These are phyloP conservation scores for Grapholita molesta DNA, from an alignment of 1,140 invertebrate genomes.

Conservation along the genomic window DNA sequence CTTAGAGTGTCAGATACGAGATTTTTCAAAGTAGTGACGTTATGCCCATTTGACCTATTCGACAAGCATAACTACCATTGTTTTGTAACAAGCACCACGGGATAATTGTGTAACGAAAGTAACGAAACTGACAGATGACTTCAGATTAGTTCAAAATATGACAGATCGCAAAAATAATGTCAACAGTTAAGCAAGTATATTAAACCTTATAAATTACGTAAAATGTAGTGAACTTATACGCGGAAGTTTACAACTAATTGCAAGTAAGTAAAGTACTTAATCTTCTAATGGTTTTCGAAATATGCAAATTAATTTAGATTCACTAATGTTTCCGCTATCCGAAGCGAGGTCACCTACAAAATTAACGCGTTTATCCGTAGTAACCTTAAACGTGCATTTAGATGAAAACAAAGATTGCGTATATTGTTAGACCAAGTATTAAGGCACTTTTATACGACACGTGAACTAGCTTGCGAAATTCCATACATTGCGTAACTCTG, in stretches of 20 bases:
- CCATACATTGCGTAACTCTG: too few species aligned
- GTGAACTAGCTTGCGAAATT: too few species aligned
- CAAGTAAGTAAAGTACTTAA: not conserved
- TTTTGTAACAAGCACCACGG: not conserved
- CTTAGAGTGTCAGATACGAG: too few species aligned
- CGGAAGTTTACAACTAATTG: not conserved
- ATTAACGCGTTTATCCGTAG: not conserved
- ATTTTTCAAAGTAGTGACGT: too few species aligned
- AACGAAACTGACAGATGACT: not conserved
- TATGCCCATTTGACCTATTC: not conserved
- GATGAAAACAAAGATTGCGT: not conserved
- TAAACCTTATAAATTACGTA: not conserved
- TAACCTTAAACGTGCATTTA: not conserved
- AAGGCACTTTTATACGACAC: too few species aligned
- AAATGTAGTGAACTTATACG: not conserved
- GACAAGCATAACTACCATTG: not conserved
- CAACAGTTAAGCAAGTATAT: too few species aligned
- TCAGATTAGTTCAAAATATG: not conserved
- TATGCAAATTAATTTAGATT: conserved; percentile 12
- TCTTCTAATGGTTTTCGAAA: not conserved
- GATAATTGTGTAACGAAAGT: not conserved
- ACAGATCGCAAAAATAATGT: not conserved
- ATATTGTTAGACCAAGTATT: not conserved
- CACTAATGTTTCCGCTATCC: conserved; percentile 1
- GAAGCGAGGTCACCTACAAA: not conserved